These are phyloP conservation scores for Tympanoctomys barrerae DNA, from an alignment of 2,797 vertebrate species.

Conservation along the genomic window DNA sequence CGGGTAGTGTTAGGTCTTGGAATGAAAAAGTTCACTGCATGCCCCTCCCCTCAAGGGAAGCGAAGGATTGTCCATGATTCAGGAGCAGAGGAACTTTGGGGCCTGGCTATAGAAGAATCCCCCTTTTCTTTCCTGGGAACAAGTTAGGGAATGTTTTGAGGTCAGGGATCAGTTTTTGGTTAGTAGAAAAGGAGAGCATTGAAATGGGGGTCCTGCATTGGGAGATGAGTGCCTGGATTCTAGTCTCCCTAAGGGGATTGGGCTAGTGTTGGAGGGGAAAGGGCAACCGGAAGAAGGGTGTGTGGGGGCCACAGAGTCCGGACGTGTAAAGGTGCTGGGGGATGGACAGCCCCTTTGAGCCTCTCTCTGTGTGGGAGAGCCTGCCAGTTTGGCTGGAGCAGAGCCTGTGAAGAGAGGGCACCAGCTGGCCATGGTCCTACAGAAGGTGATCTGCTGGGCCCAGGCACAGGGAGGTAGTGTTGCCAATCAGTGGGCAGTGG, in stretches of 20 bases:
- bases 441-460: background rate
- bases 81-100: background rate
- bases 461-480: background rate
- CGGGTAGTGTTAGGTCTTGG: background rate
- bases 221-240: background rate
- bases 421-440: rapidly evolving
- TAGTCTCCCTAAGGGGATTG: background rate
- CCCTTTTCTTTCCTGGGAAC: background rate
- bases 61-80: background rate
- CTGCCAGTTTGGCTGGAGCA: background rate
- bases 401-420: background rate
- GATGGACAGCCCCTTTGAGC: background rate
- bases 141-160: background rate
- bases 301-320: background rate
- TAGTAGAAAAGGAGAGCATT: background rate
- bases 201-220: background rate
- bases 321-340: background rate
- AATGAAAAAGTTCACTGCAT: background rate
- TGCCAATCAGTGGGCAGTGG: background rate
- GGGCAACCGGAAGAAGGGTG: background rate
- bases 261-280: background rate
- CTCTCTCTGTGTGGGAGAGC: background rate
- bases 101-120: background rate
- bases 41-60: background rate
- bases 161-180: background rate